A percentile compares a stretch with the other conserved stretches of the same genome.
Conservation (phyloP, 2,797 vertebrate species). For the Pelochelys cantorii region DNA sequence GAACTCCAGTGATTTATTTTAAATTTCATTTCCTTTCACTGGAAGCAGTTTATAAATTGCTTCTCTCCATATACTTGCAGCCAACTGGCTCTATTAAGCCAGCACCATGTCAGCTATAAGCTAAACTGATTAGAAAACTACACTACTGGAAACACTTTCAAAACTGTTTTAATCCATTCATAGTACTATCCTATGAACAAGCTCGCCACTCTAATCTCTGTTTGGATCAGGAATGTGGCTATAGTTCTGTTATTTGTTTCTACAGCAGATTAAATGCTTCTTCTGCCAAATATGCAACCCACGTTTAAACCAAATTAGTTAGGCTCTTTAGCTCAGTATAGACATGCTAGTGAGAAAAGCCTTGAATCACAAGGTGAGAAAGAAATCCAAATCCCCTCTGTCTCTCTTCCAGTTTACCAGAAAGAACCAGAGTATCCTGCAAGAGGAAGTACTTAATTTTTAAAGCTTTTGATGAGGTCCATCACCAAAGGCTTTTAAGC, state of each 20-base stretch:
- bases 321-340: neutral
- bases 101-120: neutral
- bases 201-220: neutral
- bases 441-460: neutral
- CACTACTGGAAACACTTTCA: neutral
- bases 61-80: constrained; percentile 65
- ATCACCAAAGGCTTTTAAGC: neutral
- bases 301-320: neutral
- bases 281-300: neutral
- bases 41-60: constrained; percentile 68
- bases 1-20: constrained; percentile 58
- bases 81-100: constrained; percentile 36
- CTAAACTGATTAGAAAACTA: constrained; percentile 2
- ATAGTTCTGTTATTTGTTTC: neutral
- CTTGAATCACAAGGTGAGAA: neutral
- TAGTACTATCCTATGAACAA: neutral
- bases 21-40: constrained; percentile 63
- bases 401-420: neutral
- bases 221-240: neutral
- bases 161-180: neutral
- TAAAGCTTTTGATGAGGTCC: neutral
- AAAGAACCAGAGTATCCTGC: neutral
- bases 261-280: neutral
- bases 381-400: neutral
- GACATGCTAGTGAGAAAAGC: neutral